A percentile compares a stretch with the other conserved stretches of the same genome.
phyloP scores from a whole-genome alignment of 2,888 invertebrate genomes.

The Cantharis flavilabris region DNA sequence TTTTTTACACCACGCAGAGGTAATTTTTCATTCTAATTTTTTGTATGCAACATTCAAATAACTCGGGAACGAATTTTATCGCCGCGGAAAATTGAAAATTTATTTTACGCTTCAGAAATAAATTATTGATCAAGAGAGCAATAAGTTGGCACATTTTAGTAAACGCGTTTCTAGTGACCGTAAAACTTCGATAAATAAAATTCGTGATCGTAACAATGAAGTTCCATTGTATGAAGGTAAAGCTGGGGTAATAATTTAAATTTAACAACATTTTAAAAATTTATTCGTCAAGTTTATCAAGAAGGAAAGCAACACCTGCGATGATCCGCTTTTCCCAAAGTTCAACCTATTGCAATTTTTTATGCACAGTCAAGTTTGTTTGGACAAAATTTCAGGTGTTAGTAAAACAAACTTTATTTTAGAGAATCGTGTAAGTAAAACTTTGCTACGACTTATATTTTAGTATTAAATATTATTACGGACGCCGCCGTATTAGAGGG shows the following conservation, averaged over 20 bases:
- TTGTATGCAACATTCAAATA: not conserved
- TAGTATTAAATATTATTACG: not conserved
- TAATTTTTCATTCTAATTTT: not conserved
- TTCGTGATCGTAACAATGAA: not conserved
- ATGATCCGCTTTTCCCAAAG: not conserved
- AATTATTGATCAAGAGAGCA: not conserved
- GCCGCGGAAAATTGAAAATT: not conserved
- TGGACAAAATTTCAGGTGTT: not conserved
- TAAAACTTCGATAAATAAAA: too few species aligned
- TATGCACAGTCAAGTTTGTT: not conserved
- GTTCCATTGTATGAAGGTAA: not conserved
- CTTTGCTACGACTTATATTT: not conserved
- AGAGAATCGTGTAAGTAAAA: not conserved
- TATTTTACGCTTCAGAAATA: not conserved
- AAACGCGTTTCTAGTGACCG: too few species aligned
- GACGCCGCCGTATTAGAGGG: not conserved
- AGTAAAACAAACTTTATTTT: not conserved
- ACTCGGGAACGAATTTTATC: not conserved
- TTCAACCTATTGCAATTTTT: not conserved
- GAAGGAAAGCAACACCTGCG: not conserved
- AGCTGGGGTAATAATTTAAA: not conserved
- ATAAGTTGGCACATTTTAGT: too few species aligned
- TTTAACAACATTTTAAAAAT: not conserved
- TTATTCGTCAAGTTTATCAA: not conserved
- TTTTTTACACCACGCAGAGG: not conserved